Evolutionary conservation across 2,888 invertebrate species (phyloP).

Genomic region (Stenotaenia linearis): DNA sequence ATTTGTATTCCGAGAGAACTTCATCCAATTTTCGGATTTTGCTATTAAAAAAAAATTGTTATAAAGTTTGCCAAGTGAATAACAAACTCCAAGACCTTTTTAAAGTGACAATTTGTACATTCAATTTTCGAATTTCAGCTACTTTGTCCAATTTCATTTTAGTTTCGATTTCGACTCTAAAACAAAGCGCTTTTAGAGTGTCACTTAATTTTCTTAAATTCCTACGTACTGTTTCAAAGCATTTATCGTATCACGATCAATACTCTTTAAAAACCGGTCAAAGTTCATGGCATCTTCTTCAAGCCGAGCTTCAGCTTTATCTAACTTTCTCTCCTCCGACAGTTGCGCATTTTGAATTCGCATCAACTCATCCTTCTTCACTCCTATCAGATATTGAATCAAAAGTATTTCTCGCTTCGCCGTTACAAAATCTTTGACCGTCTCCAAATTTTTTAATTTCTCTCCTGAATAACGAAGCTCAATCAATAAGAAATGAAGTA

Average conservation of each 20-base stretch:
- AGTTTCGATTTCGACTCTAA: neutral
- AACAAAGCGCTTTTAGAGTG: neutral
- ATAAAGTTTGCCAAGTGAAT: neutral
- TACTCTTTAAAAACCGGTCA: neutral
- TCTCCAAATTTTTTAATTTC: neutral
- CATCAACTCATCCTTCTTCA: slow-evolving; percentile 18
- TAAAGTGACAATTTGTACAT: neutral
- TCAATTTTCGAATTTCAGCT: neutral
- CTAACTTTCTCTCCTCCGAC: neutral
- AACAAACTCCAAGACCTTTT: neutral
- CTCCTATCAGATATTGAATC: slow-evolving; percentile 27
- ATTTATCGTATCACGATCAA: neutral
- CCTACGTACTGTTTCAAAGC: neutral
- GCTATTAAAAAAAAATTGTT: neutral
- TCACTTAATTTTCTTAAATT: too few relatives aligned
- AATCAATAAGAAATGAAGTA: too few relatives aligned
- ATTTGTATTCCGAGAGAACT: neutral
- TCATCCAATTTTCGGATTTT: slow-evolving; percentile 8
- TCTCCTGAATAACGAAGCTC: neutral
- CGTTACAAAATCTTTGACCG: neutral
- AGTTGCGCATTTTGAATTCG: neutral
- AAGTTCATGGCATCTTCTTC: slow-evolving; percentile 2
- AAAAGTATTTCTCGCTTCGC: neutral
- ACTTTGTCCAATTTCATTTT: neutral
- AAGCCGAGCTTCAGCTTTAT: neutral